Evolutionary conservation across 2,888 invertebrate genomes (phyloP).

Genomic region (Chironomus riparius): DNA sequence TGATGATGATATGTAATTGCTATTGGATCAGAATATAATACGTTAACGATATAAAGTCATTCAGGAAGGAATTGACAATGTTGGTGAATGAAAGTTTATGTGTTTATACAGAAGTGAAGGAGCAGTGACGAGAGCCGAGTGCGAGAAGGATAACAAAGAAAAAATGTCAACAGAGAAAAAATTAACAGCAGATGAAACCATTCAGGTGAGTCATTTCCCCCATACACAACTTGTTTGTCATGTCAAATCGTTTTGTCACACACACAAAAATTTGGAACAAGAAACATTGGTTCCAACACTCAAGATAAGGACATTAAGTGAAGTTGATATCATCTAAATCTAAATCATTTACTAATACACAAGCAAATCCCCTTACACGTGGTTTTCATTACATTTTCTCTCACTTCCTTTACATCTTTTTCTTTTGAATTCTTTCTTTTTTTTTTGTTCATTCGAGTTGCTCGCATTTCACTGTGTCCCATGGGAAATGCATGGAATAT

Average conservation of each 20-base stretch:
- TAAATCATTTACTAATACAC: too few relatives aligned
- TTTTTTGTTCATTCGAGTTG: neutral
- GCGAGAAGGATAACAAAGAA: neutral
- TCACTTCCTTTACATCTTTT: neutral
- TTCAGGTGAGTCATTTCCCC: slow-evolving; percentile 39
- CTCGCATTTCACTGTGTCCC: neutral
- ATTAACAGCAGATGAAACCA: slow-evolving; percentile 43
- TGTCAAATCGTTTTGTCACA: too few relatives aligned
- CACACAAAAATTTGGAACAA: too few relatives aligned
- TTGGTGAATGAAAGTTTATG: too few relatives aligned
- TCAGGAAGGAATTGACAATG: neutral
- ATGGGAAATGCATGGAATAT: neutral
- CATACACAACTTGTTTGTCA: too few relatives aligned
- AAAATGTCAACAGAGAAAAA: slow-evolving; percentile 31
- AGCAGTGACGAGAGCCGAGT: neutral
- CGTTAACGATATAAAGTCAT: neutral
- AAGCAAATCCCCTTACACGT: neutral
- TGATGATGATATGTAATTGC: slow-evolving; percentile 9
- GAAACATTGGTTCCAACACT: too few relatives aligned
- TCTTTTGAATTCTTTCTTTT: neutral
- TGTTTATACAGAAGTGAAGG: neutral
- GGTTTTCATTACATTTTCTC: neutral
- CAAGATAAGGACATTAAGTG: too few relatives aligned
- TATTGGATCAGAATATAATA: neutral
- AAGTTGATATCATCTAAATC: too few relatives aligned